Percentiles rank a stretch among this genome's conserved stretches.
phyloP scores from a whole-genome alignment of 2,797 vertebrate species.

The Lindbergichthys nudifrons region DNA sequence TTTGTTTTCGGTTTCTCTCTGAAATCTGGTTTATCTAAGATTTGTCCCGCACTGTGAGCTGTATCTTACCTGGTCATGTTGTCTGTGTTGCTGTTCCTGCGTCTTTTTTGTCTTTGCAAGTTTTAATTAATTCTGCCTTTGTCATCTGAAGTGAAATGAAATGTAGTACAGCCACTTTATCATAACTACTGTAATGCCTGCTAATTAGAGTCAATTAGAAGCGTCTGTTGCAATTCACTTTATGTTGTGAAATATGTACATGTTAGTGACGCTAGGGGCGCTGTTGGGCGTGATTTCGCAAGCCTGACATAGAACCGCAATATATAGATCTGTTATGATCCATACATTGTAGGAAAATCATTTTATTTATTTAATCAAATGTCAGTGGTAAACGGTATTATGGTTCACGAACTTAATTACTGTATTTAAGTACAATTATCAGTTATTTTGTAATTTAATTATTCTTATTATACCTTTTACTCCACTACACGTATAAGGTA shows the following conservation, averaged over 20 bases:
- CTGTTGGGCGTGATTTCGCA: slow-evolving; percentile 15
- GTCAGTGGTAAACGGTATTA: background rate
- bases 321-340: slow-evolving; percentile 31
- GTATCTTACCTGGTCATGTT: slow-evolving; percentile 20
- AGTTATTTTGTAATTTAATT: background rate
- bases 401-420: background rate
- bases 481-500: background rate
- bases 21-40: slow-evolving; percentile 1
- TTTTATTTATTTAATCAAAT: background rate
- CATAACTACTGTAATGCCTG: background rate
- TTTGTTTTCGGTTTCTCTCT: background rate
- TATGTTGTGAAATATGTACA: slow-evolving; percentile 25
- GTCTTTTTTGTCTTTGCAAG: background rate
- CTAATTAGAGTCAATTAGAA: slow-evolving; percentile 15
- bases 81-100: background rate
- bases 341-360: background rate
- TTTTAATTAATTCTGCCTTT: background rate
- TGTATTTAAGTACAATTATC: background rate
- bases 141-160: fast-evolving
- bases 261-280: slow-evolving; percentile 20
- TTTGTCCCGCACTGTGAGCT: slow-evolving; percentile 30
- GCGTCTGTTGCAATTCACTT: slow-evolving; percentile 15
- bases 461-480: background rate
- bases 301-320: slow-evolving; percentile 32
- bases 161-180: too few relatives aligned